Conservation (phyloP, 1,140 invertebrate genomes). For the Caerostris darwini region DNA sequence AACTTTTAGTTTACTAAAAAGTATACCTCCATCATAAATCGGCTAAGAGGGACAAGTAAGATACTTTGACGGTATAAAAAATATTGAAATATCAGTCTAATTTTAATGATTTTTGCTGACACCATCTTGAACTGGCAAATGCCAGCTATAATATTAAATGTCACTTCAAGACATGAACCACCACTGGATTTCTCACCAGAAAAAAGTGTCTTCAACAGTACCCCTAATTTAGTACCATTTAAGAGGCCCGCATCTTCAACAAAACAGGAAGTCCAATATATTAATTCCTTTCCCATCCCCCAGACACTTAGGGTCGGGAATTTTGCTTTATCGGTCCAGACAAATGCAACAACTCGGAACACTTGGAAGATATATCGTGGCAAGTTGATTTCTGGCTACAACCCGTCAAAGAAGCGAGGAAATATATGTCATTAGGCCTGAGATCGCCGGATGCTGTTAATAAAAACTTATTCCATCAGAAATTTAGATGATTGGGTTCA, state of each 20-base stretch:
- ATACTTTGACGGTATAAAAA: too few species aligned
- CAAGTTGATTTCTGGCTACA: neutral
- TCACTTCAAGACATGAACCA: neutral
- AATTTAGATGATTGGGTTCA: constrained; percentile 10
- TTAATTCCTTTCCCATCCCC: neutral
- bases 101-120: too few species aligned
- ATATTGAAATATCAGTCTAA: too few species aligned
- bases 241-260: neutral
- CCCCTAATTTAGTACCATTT: neutral
- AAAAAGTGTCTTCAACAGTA: neutral
- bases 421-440: constrained; percentile 13
- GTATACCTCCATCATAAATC: too few species aligned
- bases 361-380: neutral
- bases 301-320: neutral
- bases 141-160: too few species aligned
- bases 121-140: too few species aligned
- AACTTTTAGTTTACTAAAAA: too few species aligned
- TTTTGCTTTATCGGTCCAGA: neutral
- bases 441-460: constrained; percentile 4
- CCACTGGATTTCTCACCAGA: neutral
- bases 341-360: neutral
- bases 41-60: too few species aligned
- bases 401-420: neutral
- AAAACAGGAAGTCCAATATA: constrained; percentile 13
- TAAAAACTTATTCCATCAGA: neutral